Evolutionary conservation across 2,888 invertebrate species (phyloP), one percentile per base, ranked within the genome.

Genomic region (Apoderus coryli): DNA sequence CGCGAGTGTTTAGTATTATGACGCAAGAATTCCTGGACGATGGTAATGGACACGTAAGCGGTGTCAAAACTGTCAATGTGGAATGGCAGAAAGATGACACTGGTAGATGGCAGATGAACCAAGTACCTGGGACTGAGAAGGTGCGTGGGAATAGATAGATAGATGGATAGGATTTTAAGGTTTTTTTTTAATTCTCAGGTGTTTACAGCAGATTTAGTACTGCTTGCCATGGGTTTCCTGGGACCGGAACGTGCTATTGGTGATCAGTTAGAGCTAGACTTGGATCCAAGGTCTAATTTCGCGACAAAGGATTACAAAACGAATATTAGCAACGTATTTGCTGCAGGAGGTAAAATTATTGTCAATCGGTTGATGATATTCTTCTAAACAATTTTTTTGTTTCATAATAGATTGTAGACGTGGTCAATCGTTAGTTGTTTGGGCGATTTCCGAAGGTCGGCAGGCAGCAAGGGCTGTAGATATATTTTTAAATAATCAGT

Each of bases 381-480:
- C n/a, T n/a, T 4, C 10, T 3, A 10, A 12, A 16, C 16, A 11
- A 27, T 15, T 22, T 15, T 30, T 48, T 56, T 39, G n/a, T n/a
- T n/a, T n/a, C n/a, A n/a, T n/a, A n/a, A n/a, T 54, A 89, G 98
- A 98, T 67, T 98, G 96, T 56, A 80, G 93, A 16, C 76, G 96
- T 45, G 98, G 98, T n/a, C 98, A 98, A 55, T 95, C 95, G 0
- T 65, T 98, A 33, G 93, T 98, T 3, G 98, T 98, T 5, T 96
- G 95, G 89, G 98, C 96, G 11, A 98, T 98, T 40, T 70, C 86
- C 0, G 98, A 98, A 58, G 98, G 98, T 2, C 70, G 98, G n/a
- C 95, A 92, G 60, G 95, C 93, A 5, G 98, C 98, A 9, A 67
- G 92, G 24, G 84, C 89, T 45, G 79, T 96, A 2, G 98, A 98